Evolutionary conservation across 2,113 vertebrate species (phyloP), one percentile per base, ranked within the genome.

Genomic region (Diglossa brunneiventris): DNA sequence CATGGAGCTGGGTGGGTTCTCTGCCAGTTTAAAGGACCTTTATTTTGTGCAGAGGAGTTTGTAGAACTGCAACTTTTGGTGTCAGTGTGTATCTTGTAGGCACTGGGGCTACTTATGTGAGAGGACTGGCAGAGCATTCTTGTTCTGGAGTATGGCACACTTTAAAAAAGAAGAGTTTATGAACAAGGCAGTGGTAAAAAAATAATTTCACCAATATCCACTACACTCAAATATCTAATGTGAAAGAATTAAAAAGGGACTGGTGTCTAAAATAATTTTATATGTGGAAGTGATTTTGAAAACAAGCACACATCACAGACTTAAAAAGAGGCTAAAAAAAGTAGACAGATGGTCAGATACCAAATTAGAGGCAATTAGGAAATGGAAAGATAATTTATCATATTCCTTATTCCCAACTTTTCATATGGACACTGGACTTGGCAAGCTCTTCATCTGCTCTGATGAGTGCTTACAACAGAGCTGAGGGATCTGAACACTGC

Each of bases 251-350:
- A 56, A 52, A 88, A 76, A 74, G 9, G 5, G 15, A 39, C 64
- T 61, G 47, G 56, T 84, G n/a, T 64, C 55, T 83, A 49, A 77
- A 93, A 74, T 12, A 68, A 41, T 68, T 94, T 90, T 96, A 42
- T 83, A 68, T 83, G 83, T 83, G 80, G 47, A 92, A 95, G 66
- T 84, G 64, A 90, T 95, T 94, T 90, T 42, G 50, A 92, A 92
- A 92, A 52, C 62, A 64, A 67, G 66, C 20, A 56, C 47, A 79
- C 27, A 73, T 50, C 44, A 63, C 33, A 72, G 66, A 63, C 44
- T 33, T 66, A 13, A 86, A 70, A 95, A 82, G 44, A 90, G 55
- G 19, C 50, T 84, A 44, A 94, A 91, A 87, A 83, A 33, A 33
- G 35, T 46, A 88, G 44, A 61, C 92, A 95, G 94, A 87, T 91